phyloP scores from a whole-genome alignment of 2,888 invertebrate genomes.

The Plebejus anna region DNA sequence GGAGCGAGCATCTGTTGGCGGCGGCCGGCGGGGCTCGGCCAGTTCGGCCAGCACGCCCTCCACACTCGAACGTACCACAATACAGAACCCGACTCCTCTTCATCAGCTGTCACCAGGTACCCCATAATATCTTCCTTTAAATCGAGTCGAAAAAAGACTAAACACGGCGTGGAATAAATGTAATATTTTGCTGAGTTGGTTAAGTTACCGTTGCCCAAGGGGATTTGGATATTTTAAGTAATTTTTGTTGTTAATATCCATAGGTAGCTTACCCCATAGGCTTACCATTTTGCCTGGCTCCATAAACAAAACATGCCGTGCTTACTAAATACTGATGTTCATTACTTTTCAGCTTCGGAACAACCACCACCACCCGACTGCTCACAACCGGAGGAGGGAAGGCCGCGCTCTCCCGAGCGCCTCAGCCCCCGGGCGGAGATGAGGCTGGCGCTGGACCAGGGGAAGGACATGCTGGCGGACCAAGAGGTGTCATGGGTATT shows the following conservation, averaged over 20 bases:
- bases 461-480: conserved; percentile 75
- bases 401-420: conserved; percentile 60
- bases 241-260: no score
- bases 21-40: conserved; percentile 75
- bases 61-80: conserved; percentile 78
- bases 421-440: conserved; percentile 84
- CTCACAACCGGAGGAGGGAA: conserved; percentile 55
- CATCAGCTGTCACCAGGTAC: conserved; percentile 52
- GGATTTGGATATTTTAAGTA: no score
- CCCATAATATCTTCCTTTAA: no score
- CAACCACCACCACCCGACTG: conserved; percentile 60
- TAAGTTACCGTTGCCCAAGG: no score
- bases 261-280: no score
- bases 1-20: conserved; percentile 68
- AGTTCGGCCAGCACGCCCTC: conserved; percentile 82
- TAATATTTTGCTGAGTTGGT: no score
- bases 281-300: no score
- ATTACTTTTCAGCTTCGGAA: conserved; percentile 55
- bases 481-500: conserved; percentile 70
- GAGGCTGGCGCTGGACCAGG: conserved; percentile 81
- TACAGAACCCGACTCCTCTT: conserved; percentile 70
- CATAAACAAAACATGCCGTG: no score
- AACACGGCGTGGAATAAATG: no score
- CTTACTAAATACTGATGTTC: not conserved
- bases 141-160: no score